Evolutionary conservation across 1,140 invertebrate genomes (phyloP).

Genomic region (Drosophila truncata): DNA sequence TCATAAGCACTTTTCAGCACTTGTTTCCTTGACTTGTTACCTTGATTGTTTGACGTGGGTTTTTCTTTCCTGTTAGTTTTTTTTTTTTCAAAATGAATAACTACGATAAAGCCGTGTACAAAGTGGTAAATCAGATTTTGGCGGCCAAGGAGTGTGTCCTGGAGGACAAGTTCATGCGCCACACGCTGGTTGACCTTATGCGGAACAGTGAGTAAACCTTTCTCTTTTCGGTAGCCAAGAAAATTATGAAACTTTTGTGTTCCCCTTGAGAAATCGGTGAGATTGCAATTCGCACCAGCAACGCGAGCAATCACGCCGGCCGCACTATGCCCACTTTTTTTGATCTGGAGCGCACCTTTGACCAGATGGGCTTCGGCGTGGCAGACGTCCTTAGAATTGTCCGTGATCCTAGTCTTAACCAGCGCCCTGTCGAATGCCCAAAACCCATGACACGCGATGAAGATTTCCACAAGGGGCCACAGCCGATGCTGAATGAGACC

Average conservation of each 20-base stretch:
- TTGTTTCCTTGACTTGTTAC: not conserved
- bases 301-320: constrained; percentile 33
- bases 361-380: constrained; percentile 8
- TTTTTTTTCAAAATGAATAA: constrained; percentile 28
- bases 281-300: constrained; percentile 19
- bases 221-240: too few relatives aligned
- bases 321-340: constrained; percentile 42
- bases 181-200: constrained; percentile 14
- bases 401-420: not conserved
- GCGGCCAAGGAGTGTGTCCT: not conserved
- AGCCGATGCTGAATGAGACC: not conserved
- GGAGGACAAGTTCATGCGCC: not conserved
- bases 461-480: constrained; percentile 18
- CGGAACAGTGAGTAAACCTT: constrained; percentile 35
- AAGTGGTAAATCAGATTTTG: constrained; percentile 35
- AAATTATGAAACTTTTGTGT: not conserved
- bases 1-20: not conserved
- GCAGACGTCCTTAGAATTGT: constrained; percentile 14
- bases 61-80: not conserved
- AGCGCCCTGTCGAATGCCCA: not conserved
- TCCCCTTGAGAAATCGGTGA: constrained; percentile 25
- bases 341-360: constrained; percentile 55
- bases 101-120: constrained; percentile 21
- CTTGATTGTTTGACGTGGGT: too few relatives aligned
- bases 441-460: constrained; percentile 3